A percentile compares a stretch with the other conserved stretches of the same genome.
phyloP scores from a whole-genome alignment of 1,140 invertebrate species.

The Achroia grisella region DNA sequence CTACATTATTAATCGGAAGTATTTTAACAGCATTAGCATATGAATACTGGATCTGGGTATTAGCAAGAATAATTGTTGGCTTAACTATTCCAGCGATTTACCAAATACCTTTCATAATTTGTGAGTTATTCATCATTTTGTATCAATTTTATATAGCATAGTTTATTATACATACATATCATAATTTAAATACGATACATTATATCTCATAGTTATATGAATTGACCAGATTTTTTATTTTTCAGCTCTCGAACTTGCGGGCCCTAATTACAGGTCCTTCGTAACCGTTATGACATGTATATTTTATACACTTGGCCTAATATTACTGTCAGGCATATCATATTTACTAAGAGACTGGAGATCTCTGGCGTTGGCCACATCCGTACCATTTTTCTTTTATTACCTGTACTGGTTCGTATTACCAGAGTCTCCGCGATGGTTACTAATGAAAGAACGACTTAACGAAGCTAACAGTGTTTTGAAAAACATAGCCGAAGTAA shows the following conservation, averaged over 20 bases:
- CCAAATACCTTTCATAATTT: constrained; percentile 95
- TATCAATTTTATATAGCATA: neutral
- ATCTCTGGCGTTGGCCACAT: constrained; percentile 83
- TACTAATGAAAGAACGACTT: constrained; percentile 84
- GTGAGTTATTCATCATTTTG: constrained; percentile 75
- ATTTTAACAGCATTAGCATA: constrained; percentile 83
- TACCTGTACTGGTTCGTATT: constrained; percentile 90
- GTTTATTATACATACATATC: too few relatives aligned
- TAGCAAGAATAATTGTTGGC: constrained; percentile 85
- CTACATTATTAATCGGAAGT: constrained; percentile 84
- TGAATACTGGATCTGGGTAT: constrained; percentile 88
- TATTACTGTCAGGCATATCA: constrained; percentile 86
- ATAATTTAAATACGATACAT: neutral
- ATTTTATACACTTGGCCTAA: constrained; percentile 90
- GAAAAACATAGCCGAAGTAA: constrained; percentile 83
- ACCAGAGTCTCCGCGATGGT: constrained; percentile 90
- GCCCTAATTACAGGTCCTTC: constrained; percentile 92
- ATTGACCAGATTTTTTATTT: constrained; percentile 23
- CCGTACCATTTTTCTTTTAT: constrained; percentile 87
- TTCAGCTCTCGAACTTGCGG: constrained; percentile 90
- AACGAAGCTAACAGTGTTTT: constrained; percentile 86
- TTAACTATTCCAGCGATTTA: constrained; percentile 94
- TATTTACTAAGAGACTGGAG: constrained; percentile 90
- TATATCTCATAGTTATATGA: neutral
- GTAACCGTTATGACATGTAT: constrained; percentile 93